phyloP scores from a whole-genome alignment of 2,113 vertebrate genomes.

The Phalacrocorax brasilianus region DNA sequence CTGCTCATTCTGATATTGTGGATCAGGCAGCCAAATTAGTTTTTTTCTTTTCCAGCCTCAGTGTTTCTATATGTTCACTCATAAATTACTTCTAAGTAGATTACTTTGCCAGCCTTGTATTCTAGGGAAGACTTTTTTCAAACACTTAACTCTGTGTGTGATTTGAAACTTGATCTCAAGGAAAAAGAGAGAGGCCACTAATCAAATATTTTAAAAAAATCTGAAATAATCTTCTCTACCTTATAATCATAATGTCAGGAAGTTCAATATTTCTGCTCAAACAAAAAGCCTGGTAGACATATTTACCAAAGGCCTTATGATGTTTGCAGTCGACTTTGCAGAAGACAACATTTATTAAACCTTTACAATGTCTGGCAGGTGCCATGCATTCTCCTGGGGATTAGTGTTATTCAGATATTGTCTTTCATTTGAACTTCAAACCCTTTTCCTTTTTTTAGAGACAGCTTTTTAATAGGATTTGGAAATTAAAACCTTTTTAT shows the following conservation, averaged over 20 bases:
- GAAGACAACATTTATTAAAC: constrained; percentile 79
- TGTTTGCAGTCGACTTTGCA: constrained; percentile 72
- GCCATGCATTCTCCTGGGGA: constrained; percentile 40
- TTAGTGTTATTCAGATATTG: constrained; percentile 65
- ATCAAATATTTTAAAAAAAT: constrained; percentile 50
- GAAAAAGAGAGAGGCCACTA: constrained; percentile 14
- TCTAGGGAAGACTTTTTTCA: constrained; percentile 7
- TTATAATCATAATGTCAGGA: constrained; percentile 67
- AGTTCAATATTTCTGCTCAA: constrained; percentile 81
- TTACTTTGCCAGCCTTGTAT: neutral
- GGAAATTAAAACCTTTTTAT: constrained; percentile 62
- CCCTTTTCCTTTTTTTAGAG: neutral
- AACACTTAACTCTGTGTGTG: neutral
- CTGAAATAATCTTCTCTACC: constrained; percentile 63
- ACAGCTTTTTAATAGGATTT: constrained; percentile 57
- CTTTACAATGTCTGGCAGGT: constrained; percentile 65
- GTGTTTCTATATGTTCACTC: neutral
- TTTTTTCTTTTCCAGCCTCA: neutral
- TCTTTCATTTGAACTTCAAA: constrained; percentile 79
- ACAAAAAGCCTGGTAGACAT: constrained; percentile 69
- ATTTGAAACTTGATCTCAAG: constrained; percentile 50
- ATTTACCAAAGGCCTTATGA: constrained; percentile 75
- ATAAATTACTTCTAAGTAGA: neutral
- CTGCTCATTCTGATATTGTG: neutral
- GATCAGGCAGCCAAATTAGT: neutral